Base-by-base conservation (phyloP, 2,113 vertebrate species). In the Carollia perspicillata region DNA sequence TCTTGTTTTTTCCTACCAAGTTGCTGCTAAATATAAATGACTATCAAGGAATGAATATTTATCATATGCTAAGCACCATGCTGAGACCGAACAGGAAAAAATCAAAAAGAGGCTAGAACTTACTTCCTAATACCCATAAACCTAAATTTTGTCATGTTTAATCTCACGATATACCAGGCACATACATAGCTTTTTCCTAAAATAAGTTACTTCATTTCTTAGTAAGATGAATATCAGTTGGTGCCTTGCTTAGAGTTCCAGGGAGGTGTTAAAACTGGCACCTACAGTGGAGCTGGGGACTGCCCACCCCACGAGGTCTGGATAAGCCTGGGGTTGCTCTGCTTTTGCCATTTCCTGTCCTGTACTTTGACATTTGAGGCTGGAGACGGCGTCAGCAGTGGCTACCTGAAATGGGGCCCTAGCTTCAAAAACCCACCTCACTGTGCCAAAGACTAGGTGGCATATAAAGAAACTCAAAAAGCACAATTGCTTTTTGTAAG, bases 21-120 rank as follows among this genome's bases (percentile, higher is more conserved):
- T 69, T 69, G 20, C 58, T 86, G n/a, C 78, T 75, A 80, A 80
- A 68, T 86, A 68, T 77, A 51, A 81, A 60, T 60, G 63, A 28
- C 47, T 68, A 77, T 66, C 2, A 33, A 58, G n/a, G 33, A 44
- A 69, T 86, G 30, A 93, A 75, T 86, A 66, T 84, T 65, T 74
- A 66, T 79, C 26, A 51, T 40, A 42, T 51, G 28, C 47, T 86
- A 75, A 81, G 18, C 18, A 77, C 14, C 22, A n/a, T 44, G 42
- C 80, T 77, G 23, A 71, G 33, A 35, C 37, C 17, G 5, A 23
- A 65, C 23, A 63, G 86, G n/a, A 77, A 75, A 92, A 92, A 75
- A 44, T 4, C 33, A 47, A 35, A 40, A 51, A 37, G 42, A 83
- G 18, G 8, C 14, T 65, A 47, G 23, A 90, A 79, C 3, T 18